phyloP scores from a whole-genome alignment of 1,140 invertebrate species.

The Musca domestica region DNA sequence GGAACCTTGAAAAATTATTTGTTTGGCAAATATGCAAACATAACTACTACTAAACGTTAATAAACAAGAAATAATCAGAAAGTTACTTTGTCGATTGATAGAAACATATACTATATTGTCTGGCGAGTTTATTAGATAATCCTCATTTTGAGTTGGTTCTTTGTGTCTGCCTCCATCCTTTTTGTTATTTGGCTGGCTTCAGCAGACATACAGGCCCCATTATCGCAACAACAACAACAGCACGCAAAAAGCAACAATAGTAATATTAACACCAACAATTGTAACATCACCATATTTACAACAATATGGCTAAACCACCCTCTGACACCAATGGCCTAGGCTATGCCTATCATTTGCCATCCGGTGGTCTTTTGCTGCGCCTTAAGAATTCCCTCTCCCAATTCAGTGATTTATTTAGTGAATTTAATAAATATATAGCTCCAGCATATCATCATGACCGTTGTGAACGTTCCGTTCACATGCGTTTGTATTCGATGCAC shows the following conservation, averaged over 20 bases:
- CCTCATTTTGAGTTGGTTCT: neutral
- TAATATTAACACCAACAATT: neutral
- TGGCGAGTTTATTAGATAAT: neutral
- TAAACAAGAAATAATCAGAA: no score
- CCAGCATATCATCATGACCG: slow-evolving; percentile 94
- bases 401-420: slow-evolving; percentile 91
- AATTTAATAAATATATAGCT: slow-evolving; percentile 93
- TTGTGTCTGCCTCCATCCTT: slow-evolving; percentile 1
- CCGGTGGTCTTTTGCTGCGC: slow-evolving; percentile 73
- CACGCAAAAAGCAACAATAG: no score
- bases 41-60: no score
- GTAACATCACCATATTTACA: neutral
- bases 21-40: no score
- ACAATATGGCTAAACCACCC: slow-evolving; percentile 47
- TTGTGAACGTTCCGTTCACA: slow-evolving; percentile 94
- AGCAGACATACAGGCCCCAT: neutral
- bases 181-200: neutral
- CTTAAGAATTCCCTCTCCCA: slow-evolving; percentile 78
- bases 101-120: no score
- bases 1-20: no score
- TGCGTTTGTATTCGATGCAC: slow-evolving; percentile 94
- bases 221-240: neutral
- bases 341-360: slow-evolving; percentile 82
- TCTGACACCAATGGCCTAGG: slow-evolving; percentile 66
- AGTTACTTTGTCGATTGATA: neutral